Base-by-base conservation (phyloP, 2,113 vertebrate species). In the Neolamprologus tretocephalus region DNA sequence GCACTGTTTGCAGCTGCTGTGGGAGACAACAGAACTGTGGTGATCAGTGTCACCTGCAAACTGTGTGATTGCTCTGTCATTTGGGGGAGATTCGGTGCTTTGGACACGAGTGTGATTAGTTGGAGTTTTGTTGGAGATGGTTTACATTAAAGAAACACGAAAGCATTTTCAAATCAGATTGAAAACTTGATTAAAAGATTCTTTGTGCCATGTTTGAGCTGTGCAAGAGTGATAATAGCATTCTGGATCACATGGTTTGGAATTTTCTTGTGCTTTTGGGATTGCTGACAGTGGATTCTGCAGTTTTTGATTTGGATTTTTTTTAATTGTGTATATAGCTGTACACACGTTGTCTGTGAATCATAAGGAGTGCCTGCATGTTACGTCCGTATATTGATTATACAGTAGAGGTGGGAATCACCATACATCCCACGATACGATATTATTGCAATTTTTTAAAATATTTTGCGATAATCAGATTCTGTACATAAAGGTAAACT, bases 31-130 rank as follows among this genome's bases (percentile, higher is more conserved):
- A 71, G 66, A 42, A 23, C 12, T 13, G 37, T 0, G 37, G 66
- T 42, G 35, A 71, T 71, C 63, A 71, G 37, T 14, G 66, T 71
- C 37, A 26, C 1, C 66, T 71, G 37, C 66, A 71, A 71, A 71
- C n/a, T 23, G 66, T 42, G 12, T 71, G 66, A 71, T 71, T 26
- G n/a, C 37, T 4, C 66, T 42, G 66, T 3, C 13, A 45, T 73
- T 45, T 26, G 37, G 21, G 8, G 0, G 35, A 8, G 66, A 42
- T 73, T 73, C 5, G 0, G 66, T 7, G 21, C 8, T 71, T 42
- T 42, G 12, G 66, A 63, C 58, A 71, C 7, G n/a, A 9, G 66
- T 21, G n/a, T 23, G 63, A 68, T 0, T 0, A 40, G 35, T 40
- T 68, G 11, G 11, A 40, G 35, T 16, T 45, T 73, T 26, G 21